Evolutionary conservation across 2,888 invertebrate species (phyloP).

Genomic region (Lasioglossum villosulum): DNA sequence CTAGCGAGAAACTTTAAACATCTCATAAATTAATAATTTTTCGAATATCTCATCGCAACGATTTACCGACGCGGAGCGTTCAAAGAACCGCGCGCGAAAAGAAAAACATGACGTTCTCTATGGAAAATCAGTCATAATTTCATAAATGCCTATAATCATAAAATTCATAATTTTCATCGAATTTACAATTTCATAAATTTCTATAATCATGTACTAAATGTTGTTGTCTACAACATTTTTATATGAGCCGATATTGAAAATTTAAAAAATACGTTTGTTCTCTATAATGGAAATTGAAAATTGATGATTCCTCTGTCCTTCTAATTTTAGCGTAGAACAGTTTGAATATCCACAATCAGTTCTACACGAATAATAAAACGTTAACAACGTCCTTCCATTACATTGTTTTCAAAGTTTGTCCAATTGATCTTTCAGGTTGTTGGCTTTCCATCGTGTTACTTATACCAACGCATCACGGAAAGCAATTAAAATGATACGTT

Average conservation of each 20-base stretch:
- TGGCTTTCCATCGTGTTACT: neutral
- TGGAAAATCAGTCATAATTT: neutral
- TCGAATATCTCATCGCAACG: neutral
- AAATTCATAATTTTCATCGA: neutral
- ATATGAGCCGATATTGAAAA: too few species aligned
- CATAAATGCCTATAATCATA: neutral
- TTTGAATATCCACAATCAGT: neutral
- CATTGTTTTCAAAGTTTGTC: neutral
- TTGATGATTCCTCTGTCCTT: neutral
- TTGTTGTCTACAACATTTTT: too few species aligned
- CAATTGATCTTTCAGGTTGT: neutral
- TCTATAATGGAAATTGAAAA: neutral
- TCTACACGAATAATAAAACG: neutral
- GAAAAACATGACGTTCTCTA: neutral
- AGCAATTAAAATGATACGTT: neutral
- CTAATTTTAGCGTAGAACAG: neutral
- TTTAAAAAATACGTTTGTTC: too few species aligned
- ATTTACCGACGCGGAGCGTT: neutral
- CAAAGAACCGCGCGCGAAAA: neutral
- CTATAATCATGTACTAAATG: too few species aligned
- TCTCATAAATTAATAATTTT: neutral
- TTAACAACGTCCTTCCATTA: neutral
- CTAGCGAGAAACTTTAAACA: neutral
- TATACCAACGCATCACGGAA: neutral
- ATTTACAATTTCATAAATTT: too few species aligned